Percentiles rank a stretch among this genome's conserved stretches.
phyloP scores from a whole-genome alignment of 2,113 vertebrate genomes.

The Corvus cornix region DNA sequence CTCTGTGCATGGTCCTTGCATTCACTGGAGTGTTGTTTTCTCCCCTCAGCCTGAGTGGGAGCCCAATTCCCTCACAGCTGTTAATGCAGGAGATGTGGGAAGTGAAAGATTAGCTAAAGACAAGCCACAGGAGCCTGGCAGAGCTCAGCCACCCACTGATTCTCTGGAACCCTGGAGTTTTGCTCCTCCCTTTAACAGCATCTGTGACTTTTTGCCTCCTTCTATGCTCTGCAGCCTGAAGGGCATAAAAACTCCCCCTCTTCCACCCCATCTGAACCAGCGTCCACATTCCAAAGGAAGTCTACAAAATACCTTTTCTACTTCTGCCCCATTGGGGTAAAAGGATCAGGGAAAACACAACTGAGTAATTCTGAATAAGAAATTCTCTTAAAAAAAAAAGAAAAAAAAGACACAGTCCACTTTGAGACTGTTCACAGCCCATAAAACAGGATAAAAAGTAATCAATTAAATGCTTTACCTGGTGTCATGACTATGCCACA shows the following conservation, averaged over 20 bases:
- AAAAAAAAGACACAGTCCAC: background rate
- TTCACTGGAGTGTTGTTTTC: background rate
- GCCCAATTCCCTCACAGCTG: background rate
- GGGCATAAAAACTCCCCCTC: background rate
- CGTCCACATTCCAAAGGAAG: background rate
- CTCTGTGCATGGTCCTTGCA: background rate
- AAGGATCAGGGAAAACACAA: background rate
- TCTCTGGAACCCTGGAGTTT: background rate
- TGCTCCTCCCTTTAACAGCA: background rate
- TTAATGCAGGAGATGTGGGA: conserved; percentile 7
- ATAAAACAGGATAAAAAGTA: background rate
- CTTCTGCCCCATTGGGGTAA: background rate
- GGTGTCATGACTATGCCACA: background rate
- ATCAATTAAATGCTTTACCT: background rate
- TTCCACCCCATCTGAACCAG: background rate
- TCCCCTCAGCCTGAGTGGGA: background rate
- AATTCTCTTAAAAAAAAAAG: background rate
- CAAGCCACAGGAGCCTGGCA: background rate
- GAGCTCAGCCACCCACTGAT: background rate
- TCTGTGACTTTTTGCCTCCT: background rate
- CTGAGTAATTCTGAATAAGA: background rate
- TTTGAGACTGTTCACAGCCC: background rate
- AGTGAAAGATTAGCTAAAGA: background rate
- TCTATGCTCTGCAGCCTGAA: background rate
- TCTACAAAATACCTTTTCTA: background rate